A percentile compares a stretch with the other conserved stretches of the same genome.
Evolutionary conservation across 2,888 invertebrate species (phyloP).

Genomic region (Phymatocera aterrima): DNA sequence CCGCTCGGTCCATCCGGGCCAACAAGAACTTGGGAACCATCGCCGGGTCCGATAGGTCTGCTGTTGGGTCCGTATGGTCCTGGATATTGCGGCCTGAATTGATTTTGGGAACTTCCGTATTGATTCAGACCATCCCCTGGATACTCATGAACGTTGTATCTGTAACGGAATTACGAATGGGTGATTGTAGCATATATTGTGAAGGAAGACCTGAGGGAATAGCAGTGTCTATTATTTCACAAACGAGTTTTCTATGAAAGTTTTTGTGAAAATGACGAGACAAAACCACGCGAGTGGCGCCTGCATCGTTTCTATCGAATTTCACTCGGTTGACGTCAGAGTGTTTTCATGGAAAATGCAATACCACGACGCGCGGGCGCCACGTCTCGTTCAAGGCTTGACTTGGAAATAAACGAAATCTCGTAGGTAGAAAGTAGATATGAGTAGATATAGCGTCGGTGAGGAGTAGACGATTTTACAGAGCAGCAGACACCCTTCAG

Average conservation of each 20-base stretch:
- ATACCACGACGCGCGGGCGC: too few relatives aligned
- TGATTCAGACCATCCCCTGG: conserved; percentile 47
- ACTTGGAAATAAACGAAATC: conserved; percentile 11
- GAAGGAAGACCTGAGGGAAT: background rate
- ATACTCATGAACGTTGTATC: conserved; percentile 58
- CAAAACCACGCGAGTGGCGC: background rate
- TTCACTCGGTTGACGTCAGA: background rate
- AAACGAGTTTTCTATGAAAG: background rate
- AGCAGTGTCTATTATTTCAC: background rate
- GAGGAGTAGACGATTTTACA: background rate
- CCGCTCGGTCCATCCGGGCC: conserved; percentile 78
- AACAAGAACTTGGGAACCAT: conserved; percentile 68
- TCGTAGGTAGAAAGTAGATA: background rate
- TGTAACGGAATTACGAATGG: conserved; percentile 29
- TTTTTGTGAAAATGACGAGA: background rate
- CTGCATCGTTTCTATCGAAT: background rate
- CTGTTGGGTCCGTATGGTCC: conserved; percentile 67
- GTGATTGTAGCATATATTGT: background rate
- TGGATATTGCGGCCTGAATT: conserved; percentile 57
- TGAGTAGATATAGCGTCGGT: background rate
- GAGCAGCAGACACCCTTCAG: conserved; percentile 30
- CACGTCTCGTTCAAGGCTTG: background rate
- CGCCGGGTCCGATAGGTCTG: conserved; percentile 59
- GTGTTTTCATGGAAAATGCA: conserved; percentile 4
- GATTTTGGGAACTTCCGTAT: background rate